Evolutionary conservation across 2,113 vertebrate genomes (phyloP).

Genomic region (Opisthocomus hoazin): DNA sequence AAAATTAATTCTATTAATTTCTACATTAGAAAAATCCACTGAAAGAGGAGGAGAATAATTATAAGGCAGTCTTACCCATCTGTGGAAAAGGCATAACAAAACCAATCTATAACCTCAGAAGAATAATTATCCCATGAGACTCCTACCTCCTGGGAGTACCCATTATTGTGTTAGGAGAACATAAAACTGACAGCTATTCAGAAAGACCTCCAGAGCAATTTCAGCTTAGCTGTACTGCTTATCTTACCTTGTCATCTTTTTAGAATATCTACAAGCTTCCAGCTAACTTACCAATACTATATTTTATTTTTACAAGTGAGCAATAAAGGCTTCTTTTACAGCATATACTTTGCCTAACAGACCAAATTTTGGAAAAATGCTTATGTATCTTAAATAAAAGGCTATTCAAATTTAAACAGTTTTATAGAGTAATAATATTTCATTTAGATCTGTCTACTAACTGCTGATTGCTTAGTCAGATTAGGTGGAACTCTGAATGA

Average conservation of each 20-base stretch:
- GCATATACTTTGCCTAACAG: background rate
- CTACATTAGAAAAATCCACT: constrained; percentile 11
- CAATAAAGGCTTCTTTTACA: constrained; percentile 19
- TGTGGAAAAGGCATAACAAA: background rate
- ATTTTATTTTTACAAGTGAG: background rate
- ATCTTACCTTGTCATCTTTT: background rate
- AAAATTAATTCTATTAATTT: constrained; percentile 62
- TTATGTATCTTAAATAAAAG: constrained; percentile 33
- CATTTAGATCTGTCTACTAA: constrained; percentile 11
- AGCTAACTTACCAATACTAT: background rate
- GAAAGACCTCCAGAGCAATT: constrained; percentile 38
- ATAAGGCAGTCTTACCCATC: constrained; percentile 3
- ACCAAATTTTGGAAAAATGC: constrained; percentile 14
- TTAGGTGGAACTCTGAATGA: constrained; percentile 11
- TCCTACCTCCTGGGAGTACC: constrained; percentile 27
- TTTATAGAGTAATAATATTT: constrained; percentile 28
- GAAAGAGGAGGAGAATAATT: constrained; percentile 35
- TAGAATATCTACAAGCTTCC: background rate
- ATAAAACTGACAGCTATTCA: constrained; percentile 21
- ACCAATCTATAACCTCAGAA: background rate
- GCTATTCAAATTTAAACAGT: background rate
- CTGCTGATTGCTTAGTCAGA: constrained; percentile 18
- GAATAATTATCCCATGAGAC: constrained; percentile 12
- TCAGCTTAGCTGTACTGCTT: background rate
- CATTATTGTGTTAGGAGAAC: constrained; percentile 22